phyloP scores from a whole-genome alignment of 2,888 invertebrate species.

The Cylindroiulus punctatus region DNA sequence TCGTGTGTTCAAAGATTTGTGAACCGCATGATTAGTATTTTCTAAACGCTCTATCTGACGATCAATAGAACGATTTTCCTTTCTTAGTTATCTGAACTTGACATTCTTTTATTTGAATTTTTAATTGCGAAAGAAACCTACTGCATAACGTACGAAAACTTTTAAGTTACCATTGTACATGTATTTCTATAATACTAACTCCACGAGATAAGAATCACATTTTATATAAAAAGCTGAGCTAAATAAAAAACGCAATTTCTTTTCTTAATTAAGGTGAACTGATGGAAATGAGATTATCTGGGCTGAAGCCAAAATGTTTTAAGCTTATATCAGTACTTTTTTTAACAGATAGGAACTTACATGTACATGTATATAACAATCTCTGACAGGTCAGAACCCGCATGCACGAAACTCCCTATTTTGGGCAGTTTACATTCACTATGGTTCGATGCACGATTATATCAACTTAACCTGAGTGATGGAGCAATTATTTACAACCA shows the following conservation, averaged over 20 bases:
- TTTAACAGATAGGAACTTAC: neutral
- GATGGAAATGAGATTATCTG: constrained; percentile 10
- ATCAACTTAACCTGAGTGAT: no score
- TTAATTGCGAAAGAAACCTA: no score
- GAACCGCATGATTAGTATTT: no score
- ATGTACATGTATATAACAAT: neutral
- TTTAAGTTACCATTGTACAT: no score
- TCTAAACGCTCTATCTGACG: no score
- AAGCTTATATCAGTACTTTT: neutral
- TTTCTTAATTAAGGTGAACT: constrained; percentile 40
- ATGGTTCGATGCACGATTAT: no score
- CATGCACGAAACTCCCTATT: neutral
- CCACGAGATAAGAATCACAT: neutral
- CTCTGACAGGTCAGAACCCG: neutral
- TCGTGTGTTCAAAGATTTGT: no score
- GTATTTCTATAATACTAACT: neutral
- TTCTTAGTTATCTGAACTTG: no score
- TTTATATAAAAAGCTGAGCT: neutral
- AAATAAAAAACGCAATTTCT: neutral
- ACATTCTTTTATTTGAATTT: no score
- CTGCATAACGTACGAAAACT: no score
- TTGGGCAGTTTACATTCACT: neutral
- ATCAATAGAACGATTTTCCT: neutral
- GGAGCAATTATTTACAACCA: neutral
- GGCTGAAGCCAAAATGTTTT: neutral